Base-by-base conservation (phyloP, 2,888 invertebrate genomes). In the Strigamia transsilvanica region DNA sequence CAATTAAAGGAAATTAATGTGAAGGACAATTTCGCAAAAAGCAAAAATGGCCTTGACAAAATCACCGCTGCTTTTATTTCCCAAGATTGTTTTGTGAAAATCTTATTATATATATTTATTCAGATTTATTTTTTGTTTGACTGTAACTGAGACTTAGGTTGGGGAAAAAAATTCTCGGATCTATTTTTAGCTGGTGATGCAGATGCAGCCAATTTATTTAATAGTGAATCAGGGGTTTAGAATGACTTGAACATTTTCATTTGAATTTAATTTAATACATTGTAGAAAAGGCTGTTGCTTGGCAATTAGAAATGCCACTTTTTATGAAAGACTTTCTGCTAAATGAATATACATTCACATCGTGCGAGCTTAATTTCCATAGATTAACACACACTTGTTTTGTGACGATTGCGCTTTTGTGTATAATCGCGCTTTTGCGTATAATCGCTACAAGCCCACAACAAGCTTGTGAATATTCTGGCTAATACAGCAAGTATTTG, bases 1-100 rank as follows among this genome's bases (percentile, higher is more conserved):
- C 73, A 73, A 73, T 73, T 73, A 73, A 56, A 32, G 32, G 32
- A 73, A 73, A 10, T 73, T 27, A 21, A 66, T 66, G 23, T 66
- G 32, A 73, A 27, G 32, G 73, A 32, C 27, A 18, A 56, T 56
- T 56, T 21, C 3, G 56, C 56, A 56, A 3, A 56, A 56, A 56
- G 21, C 18, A 46, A 56, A 38, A 56, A 1, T 21, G 56, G 4
- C 56, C 56, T 56, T 56, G 56, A 4, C 9, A 18, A 56, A n/a
- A 6, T 18, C 18, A 56, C n/a, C n/a, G n/a, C n/a, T 46, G 46
- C 15, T 46, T 46, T 15, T 46, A n/a, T 56, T 21, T 56, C 18
- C 18, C 15, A 56, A 18, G 9, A n/a, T 56, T 18, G 5, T 56
- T 56, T 9, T 56, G 6, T n/a, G 18, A 1, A 56, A 56, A 18